Base-by-base conservation (phyloP, 2,797 vertebrate genomes). In the Coregonus ussuriensis region DNA sequence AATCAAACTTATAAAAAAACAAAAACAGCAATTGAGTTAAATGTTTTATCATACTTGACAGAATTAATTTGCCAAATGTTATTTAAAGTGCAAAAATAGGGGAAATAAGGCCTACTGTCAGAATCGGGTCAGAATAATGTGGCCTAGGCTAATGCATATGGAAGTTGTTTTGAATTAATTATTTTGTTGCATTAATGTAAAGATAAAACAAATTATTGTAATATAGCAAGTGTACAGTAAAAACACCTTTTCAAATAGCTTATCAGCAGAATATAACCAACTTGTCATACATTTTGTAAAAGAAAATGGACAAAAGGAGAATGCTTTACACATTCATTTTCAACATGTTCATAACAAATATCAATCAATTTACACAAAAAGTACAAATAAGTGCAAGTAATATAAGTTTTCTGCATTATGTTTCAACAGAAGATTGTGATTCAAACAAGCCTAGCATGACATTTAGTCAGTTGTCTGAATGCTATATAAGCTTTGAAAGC, bases 401-500 rank as follows among this genome's bases (percentile, higher is more conserved):
- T 37, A 47, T 25, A 65, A 11, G 37, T 70, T 70, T 35, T 69
- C 5, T 69, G 5, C 14, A 66, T 66, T 31, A 31, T 66, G 56
- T 31, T 15, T 31, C 63, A 29, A 66, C 63, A 72, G 13, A 54
- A 9, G 13, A 13, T 47, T 47, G 21, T 54, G 4, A 53, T 53
- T 72, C 47, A 14, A 71, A 35, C 4, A 33, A 54, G 33, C 52
- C 29, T 72, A 9, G 16, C 7, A 53, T 5, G 3, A 31, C 4
- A 56, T 72, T 29, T 31, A 16, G 25, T 53, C 52, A 33, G 15
- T 65, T n/a, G 31, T 75, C 37, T 75, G 6, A 75, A 74, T 70
- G n/a, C 68, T 91, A 92, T 1, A 91, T 81, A 9, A 92, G 87
- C 75, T 91, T 84, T 11, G 91, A 89, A 71, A 91, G 90, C 80